Conservation (phyloP, 2,797 vertebrate species). For the Aeoliscus strigatus region DNA sequence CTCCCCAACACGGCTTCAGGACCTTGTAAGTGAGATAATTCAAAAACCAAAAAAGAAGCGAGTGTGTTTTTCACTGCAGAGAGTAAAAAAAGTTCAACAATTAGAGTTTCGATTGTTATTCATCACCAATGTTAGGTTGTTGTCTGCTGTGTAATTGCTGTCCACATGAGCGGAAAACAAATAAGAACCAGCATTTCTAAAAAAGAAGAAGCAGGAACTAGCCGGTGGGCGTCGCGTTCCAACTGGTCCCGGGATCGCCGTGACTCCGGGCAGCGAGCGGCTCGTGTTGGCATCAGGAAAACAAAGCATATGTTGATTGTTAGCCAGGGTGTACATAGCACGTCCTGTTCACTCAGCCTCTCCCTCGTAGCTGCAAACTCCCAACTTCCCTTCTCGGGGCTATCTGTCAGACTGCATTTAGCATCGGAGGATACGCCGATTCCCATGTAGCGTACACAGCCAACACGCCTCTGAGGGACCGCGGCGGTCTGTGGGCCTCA, state of each 20-base stretch:
- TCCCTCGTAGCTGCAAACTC: slow-evolving; percentile 88
- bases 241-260: slow-evolving; percentile 76
- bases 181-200: slow-evolving; percentile 56
- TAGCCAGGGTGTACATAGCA: slow-evolving; percentile 93
- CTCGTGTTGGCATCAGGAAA: slow-evolving; percentile 85
- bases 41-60: no score
- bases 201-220: slow-evolving; percentile 68
- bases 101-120: no score
- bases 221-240: slow-evolving; percentile 68
- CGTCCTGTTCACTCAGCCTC: slow-evolving; percentile 98
- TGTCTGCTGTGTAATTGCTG: slow-evolving; percentile 58
- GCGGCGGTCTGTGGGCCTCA: slow-evolving; percentile 86
- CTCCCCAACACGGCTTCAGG: no score
- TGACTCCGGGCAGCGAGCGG: slow-evolving; percentile 83
- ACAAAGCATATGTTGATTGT: slow-evolving; percentile 98
- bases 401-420: slow-evolving; percentile 99
- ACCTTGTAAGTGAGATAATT: no score
- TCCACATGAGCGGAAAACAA: slow-evolving; percentile 61
- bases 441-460: slow-evolving; percentile 90
- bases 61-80: no score
- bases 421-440: slow-evolving; percentile 85
- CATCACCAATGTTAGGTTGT: no score
- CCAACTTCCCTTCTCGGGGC: slow-evolving; percentile 97
- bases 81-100: no score
- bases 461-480: slow-evolving; percentile 81